Percentiles rank a stretch among this genome's conserved stretches.
Conservation (phyloP, 2,113 vertebrate genomes). For the Syngnathoides biaculeatus region DNA sequence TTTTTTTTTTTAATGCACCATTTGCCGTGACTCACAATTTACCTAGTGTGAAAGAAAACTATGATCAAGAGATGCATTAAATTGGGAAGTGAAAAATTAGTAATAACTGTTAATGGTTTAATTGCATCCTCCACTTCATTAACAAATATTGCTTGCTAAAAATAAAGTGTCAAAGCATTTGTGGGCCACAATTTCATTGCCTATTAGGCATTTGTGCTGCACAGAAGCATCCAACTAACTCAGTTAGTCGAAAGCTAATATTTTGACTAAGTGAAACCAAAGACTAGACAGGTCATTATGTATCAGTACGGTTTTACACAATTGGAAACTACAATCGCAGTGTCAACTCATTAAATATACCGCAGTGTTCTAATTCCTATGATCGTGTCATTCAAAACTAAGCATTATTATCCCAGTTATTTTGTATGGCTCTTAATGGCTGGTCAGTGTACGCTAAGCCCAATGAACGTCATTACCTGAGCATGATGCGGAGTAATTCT, state of each 20-base stretch:
- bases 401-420: neutral
- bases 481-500: conserved; percentile 89
- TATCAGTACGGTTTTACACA: too few species aligned
- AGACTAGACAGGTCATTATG: neutral
- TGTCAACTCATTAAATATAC: neutral
- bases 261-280: neutral
- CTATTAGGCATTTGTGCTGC: too few species aligned
- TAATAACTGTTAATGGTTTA: too few species aligned
- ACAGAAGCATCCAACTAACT: too few species aligned
- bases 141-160: too few species aligned
- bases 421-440: too few species aligned
- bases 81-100: too few species aligned
- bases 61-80: too few species aligned
- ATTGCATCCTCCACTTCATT: too few species aligned
- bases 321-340: neutral
- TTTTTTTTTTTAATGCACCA: neutral
- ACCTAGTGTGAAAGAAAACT: too few species aligned
- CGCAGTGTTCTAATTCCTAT: neutral
- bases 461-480: conserved; percentile 70
- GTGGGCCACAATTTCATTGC: too few species aligned
- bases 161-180: too few species aligned
- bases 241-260: neutral
- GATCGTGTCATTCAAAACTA: neutral
- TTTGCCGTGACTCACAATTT: neutral
- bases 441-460: neutral